Evolutionary conservation across 1,140 invertebrate genomes (phyloP).

Genomic region (Aphaenogaster floridana): DNA sequence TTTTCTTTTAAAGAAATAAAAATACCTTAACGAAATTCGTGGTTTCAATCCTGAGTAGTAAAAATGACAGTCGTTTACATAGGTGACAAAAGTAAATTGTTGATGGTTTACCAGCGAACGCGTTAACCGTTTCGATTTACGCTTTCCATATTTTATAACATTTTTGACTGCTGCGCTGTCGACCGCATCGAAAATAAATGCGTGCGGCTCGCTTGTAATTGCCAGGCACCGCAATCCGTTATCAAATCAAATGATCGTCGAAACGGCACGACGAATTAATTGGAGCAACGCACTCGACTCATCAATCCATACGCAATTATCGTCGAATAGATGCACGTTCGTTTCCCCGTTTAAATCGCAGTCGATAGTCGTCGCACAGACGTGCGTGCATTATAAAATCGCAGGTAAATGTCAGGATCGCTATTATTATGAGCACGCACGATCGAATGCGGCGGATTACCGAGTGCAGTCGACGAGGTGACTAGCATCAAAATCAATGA

Average conservation of each 20-base stretch:
- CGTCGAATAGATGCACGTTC: slow-evolving; percentile 23
- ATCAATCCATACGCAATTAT: slow-evolving; percentile 52
- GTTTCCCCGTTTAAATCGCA: slow-evolving; percentile 50
- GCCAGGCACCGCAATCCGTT: slow-evolving; percentile 40
- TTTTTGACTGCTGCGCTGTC: slow-evolving; percentile 15
- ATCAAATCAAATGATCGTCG: slow-evolving; percentile 56
- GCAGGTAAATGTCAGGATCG: slow-evolving; percentile 55
- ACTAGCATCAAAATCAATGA: slow-evolving; percentile 32
- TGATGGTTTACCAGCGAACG: slow-evolving; percentile 4
- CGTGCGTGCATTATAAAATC: slow-evolving; percentile 59
- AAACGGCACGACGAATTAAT: slow-evolving; percentile 54
- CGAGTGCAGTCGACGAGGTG: neutral
- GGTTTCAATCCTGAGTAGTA: neutral
- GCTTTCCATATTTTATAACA: slow-evolving; percentile 57
- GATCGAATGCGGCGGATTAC: slow-evolving; percentile 26
- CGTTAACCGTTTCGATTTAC: slow-evolving; percentile 36
- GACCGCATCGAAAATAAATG: slow-evolving; percentile 43
- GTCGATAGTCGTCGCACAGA: slow-evolving; percentile 9
- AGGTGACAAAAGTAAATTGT: slow-evolving; percentile 32
- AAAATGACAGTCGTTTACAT: neutral
- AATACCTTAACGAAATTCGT: neutral
- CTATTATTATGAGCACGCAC: slow-evolving; percentile 59
- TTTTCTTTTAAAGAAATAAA: neutral
- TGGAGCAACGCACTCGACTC: slow-evolving; percentile 57
- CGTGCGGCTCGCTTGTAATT: slow-evolving; percentile 42